Conservation (phyloP, 2,888 invertebrate species). For the Nasonia oneida region DNA sequence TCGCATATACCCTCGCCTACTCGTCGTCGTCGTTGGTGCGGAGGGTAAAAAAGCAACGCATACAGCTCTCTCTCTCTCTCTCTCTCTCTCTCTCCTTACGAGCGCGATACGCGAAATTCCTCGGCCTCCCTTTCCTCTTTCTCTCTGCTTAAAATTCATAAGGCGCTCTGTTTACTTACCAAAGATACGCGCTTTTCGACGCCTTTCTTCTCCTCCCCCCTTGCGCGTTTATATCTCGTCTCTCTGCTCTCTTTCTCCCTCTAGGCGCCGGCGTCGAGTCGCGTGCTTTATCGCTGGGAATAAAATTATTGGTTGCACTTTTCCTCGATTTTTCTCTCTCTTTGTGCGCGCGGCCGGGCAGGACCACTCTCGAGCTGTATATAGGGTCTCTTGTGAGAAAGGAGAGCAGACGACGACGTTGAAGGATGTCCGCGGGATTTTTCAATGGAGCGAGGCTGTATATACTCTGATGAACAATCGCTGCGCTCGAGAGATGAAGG, state of each 20-base stretch:
- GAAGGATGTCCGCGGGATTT: constrained; percentile 26
- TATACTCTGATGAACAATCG: neutral
- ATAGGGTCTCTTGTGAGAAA: neutral
- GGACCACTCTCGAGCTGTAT: neutral
- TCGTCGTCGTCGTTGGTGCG: too few relatives aligned
- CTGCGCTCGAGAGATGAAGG: neutral
- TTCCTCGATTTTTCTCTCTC: constrained; percentile 61
- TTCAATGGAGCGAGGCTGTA: neutral
- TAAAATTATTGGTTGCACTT: constrained; percentile 76
- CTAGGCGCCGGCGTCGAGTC: constrained; percentile 54
- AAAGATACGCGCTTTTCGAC: constrained; percentile 72
- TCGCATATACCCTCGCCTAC: neutral
- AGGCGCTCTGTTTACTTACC: constrained; percentile 77
- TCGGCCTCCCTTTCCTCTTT: neutral
- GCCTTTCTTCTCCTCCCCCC: constrained; percentile 30
- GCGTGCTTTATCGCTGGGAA: constrained; percentile 75
- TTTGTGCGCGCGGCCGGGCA: neutral
- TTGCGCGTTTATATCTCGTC: constrained; percentile 40
- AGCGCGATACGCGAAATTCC: constrained; percentile 40
- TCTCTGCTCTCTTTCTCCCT: neutral
- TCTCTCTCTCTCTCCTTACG: neutral
- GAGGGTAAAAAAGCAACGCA: neutral
- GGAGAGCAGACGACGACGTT: constrained; percentile 15
- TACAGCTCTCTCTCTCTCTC: neutral
- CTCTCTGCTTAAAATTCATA: constrained; percentile 77